phyloP scores from a whole-genome alignment of 2,797 vertebrate genomes.

The Amblyraja radiata region DNA sequence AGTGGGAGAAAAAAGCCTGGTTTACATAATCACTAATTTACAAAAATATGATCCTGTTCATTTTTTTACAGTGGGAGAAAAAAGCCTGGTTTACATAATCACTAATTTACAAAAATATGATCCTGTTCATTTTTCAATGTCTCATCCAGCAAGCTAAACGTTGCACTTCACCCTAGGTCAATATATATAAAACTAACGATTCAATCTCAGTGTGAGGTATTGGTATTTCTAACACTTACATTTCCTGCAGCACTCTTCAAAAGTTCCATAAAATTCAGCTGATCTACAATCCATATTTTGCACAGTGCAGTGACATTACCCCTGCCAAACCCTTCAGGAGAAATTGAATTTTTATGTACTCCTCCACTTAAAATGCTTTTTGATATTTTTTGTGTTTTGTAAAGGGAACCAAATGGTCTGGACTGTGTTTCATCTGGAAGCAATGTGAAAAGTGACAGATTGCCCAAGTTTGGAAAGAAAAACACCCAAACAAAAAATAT shows the following conservation, averaged over 20 bases:
- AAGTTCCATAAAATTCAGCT: not conserved
- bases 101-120: not conserved
- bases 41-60: not conserved
- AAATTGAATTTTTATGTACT: not conserved
- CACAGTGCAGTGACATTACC: not conserved
- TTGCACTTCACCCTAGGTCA: not conserved
- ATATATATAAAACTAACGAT: conserved; percentile 17
- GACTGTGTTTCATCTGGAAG: not conserved
- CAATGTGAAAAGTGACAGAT: not conserved
- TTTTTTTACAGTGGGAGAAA: not conserved
- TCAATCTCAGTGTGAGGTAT: not conserved
- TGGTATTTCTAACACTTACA: not conserved
- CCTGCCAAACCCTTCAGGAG: not conserved
- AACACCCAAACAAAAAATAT: not conserved
- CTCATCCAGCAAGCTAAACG: not conserved
- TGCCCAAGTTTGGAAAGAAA: not conserved
- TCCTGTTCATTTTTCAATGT: conserved; percentile 30
- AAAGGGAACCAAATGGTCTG: not conserved
- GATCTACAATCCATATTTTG: not conserved
- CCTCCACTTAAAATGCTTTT: not conserved
- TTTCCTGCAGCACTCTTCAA: not conserved
- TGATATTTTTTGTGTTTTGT: not conserved
- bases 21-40: conserved; percentile 20
- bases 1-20: not conserved
- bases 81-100: conserved; percentile 2